phyloP scores from a whole-genome alignment of 37 sponge, comb jelly and placozoan genomes.

The Diacarnus erythraeanus region DNA sequence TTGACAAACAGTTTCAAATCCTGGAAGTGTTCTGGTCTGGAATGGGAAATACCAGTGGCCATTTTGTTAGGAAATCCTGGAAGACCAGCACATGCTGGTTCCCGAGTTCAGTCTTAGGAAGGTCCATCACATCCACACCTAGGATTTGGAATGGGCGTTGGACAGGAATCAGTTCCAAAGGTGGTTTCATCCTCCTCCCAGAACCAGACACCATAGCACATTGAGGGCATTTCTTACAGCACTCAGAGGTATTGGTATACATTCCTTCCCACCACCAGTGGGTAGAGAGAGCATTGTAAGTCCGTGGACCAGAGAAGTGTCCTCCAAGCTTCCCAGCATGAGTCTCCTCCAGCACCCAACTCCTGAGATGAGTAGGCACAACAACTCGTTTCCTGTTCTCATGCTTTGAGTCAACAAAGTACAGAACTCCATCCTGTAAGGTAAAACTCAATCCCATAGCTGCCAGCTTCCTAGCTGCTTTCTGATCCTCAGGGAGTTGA shows the following conservation, averaged over 20 bases:
- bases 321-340: slow-evolving; percentile 50
- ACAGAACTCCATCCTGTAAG: slow-evolving; percentile 44
- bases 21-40: slow-evolving; percentile 65
- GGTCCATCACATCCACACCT: slow-evolving; percentile 55
- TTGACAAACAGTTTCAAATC: slow-evolving; percentile 15
- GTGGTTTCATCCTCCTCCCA: slow-evolving; percentile 4
- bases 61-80: slow-evolving; percentile 64
- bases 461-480: slow-evolving; percentile 11
- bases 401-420: slow-evolving; percentile 30
- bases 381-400: slow-evolving; percentile 29
- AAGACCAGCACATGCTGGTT: slow-evolving; percentile 50
- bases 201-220: not conserved
- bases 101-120: slow-evolving; percentile 24
- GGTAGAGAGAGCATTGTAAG: slow-evolving; percentile 11
- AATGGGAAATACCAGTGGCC: slow-evolving; percentile 49
- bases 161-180: slow-evolving; percentile 62
- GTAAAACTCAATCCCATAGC: slow-evolving; percentile 5
- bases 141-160: slow-evolving; percentile 53
- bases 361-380: slow-evolving; percentile 37
- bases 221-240: not conserved
- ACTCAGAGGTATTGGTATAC: not conserved
- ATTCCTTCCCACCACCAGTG: slow-evolving; percentile 65
- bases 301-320: slow-evolving; percentile 56
- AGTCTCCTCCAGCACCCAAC: slow-evolving; percentile 30
- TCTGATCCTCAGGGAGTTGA: slow-evolving; percentile 18